These are phyloP conservation scores for Halcyon leucocephala DNA, from an alignment of 2,797 vertebrate genomes.

Conservation along the genomic window DNA sequence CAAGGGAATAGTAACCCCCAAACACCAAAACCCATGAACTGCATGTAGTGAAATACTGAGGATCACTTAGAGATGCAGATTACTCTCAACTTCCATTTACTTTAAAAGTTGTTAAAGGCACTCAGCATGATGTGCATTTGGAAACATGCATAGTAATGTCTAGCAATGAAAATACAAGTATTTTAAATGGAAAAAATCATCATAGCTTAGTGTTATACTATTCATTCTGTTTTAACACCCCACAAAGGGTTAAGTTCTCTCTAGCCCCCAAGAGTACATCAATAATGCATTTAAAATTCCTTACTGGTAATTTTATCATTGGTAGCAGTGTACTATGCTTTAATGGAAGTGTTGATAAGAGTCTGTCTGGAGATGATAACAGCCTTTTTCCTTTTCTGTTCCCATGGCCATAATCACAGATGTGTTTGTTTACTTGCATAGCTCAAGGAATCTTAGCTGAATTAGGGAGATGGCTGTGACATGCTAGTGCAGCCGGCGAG, in stretches of 20 bases:
- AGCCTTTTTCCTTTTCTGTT: neutral
- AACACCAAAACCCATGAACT: neutral
- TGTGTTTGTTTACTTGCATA: neutral
- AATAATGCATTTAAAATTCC: slow-evolving; percentile 43
- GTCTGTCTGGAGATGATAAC: slow-evolving; percentile 44
- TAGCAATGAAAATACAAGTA: neutral
- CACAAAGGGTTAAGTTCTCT: slow-evolving; percentile 11
- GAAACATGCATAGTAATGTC: neutral
- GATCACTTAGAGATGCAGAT: neutral
- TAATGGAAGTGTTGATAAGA: slow-evolving; percentile 58
- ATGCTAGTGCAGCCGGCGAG: neutral
- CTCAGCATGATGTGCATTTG: neutral
- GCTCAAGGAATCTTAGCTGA: neutral
- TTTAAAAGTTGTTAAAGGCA: neutral
- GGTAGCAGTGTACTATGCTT: slow-evolving; percentile 24
- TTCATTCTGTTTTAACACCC: neutral
- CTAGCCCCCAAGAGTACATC: neutral
- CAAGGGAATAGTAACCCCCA: neutral
- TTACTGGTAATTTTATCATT: slow-evolving; percentile 45
- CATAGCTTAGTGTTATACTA: neutral
- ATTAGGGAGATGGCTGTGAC: neutral
- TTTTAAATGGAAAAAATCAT: neutral
- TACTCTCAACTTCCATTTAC: neutral
- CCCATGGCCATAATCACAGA: neutral
- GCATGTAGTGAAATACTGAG: neutral